Conservation (phyloP, 2,888 invertebrate genomes). For the Vannuccia rotundouncinata region DNA sequence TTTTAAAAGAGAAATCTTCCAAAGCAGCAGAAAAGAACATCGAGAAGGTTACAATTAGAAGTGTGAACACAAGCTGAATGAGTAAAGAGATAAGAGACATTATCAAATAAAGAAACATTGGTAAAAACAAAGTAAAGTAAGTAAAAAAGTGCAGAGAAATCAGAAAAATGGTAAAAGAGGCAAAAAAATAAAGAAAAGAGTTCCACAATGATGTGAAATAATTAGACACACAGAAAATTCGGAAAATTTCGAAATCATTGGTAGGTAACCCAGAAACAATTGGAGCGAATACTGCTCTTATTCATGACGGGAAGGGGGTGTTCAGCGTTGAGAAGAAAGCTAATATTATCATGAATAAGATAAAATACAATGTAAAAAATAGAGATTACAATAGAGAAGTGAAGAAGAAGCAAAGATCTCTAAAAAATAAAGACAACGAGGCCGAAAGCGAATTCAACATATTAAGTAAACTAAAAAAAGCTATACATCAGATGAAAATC, state of each 20-base stretch:
- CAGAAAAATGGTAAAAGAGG: too few relatives aligned
- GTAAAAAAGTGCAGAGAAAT: background rate
- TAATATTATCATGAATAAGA: background rate
- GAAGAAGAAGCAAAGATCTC: background rate
- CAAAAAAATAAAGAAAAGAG: background rate
- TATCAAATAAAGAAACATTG: background rate
- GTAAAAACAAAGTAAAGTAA: background rate
- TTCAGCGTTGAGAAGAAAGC: background rate
- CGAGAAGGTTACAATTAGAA: background rate
- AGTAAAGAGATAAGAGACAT: background rate
- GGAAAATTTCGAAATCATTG: background rate
- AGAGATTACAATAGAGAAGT: slow-evolving; percentile 6
- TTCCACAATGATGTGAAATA: background rate
- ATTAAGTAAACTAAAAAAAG: background rate
- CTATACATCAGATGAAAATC: background rate
- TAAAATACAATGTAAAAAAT: background rate
- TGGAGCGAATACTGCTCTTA: background rate
- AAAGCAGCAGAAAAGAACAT: slow-evolving; percentile 3
- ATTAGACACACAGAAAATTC: background rate
- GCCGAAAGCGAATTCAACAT: background rate
- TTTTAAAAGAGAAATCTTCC: background rate
- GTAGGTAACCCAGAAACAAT: background rate
- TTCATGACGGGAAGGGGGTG: background rate
- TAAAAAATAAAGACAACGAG: background rate
- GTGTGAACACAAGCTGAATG: background rate